These are phyloP conservation scores for Synergus japonicus DNA, from an alignment of 2,888 invertebrate genomes.

Conservation along the genomic window DNA sequence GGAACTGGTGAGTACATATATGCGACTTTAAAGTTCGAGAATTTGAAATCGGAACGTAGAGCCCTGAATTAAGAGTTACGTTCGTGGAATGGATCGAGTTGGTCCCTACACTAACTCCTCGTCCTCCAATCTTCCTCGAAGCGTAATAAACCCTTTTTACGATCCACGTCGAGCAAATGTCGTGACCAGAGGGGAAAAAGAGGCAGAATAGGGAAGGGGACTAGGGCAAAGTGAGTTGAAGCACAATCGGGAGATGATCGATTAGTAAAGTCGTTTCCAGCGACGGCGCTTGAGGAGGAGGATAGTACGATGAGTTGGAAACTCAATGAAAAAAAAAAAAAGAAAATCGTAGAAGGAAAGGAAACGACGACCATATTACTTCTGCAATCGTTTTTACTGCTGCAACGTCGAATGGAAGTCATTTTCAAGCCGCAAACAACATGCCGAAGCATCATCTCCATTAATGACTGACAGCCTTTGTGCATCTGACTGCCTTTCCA, in stretches of 20 bases:
- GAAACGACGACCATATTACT: conserved; percentile 56
- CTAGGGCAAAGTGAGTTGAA: conserved; percentile 39
- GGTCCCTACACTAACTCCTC: conserved; percentile 5
- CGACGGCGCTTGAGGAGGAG: conserved; percentile 16
- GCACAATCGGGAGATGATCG: conserved; percentile 60
- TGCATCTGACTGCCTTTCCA: not conserved
- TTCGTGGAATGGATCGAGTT: conserved; percentile 6
- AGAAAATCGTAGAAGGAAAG: conserved; percentile 41
- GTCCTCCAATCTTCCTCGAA: conserved; percentile 13
- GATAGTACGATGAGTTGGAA: conserved; percentile 38
- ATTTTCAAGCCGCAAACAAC: conserved; percentile 63
- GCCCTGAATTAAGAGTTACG: not conserved
- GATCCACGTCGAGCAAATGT: conserved; percentile 23
- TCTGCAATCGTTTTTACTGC: conserved; percentile 63
- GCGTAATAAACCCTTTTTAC: conserved; percentile 40
- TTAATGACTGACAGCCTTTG: conserved; percentile 66
- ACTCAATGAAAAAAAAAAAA: conserved; percentile 45
- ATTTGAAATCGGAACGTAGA: not conserved
- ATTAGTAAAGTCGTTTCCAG: conserved; percentile 59
- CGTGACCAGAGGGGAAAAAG: not conserved
- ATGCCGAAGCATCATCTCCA: conserved; percentile 64
- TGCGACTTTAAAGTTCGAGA: not conserved
- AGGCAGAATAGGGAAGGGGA: not conserved
- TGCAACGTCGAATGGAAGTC: conserved; percentile 60
- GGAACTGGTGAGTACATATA: not conserved